Evolutionary conservation across 2,113 vertebrate genomes (phyloP).

Genomic region (Nymphicus hollandicus): DNA sequence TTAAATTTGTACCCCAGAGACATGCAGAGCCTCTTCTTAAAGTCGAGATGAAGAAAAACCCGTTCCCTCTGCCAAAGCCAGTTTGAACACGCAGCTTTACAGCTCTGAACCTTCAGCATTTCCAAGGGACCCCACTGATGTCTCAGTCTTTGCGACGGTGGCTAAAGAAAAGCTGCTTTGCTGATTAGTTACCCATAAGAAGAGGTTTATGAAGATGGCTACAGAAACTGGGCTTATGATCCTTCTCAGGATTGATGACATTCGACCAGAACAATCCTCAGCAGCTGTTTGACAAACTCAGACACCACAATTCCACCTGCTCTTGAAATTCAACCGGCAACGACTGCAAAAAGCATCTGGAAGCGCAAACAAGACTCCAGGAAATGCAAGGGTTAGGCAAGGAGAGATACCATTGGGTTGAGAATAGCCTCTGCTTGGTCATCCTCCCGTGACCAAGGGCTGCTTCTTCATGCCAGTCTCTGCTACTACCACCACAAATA

Average conservation of each 20-base stretch:
- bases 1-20: constrained; percentile 20
- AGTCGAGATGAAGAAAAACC: constrained; percentile 1
- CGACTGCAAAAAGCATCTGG: constrained; percentile 49
- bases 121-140: neutral
- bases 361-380: neutral
- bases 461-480: neutral
- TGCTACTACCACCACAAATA: neutral
- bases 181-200: neutral
- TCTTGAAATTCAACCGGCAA: constrained; percentile 51
- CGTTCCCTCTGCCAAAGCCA: neutral
- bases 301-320: constrained; percentile 67
- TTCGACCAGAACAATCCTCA: constrained; percentile 2
- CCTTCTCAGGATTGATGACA: neutral
- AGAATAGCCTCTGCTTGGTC: neutral
- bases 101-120: neutral
- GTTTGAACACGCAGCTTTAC: neutral
- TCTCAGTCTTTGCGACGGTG: neutral
- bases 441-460: neutral
- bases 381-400: constrained; percentile 16
- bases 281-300: constrained; percentile 66
- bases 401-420: neutral
- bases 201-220: neutral
- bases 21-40: neutral
- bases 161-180: neutral
- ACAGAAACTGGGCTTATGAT: neutral